A percentile compares a stretch with the other conserved stretches of the same genome.
Evolutionary conservation across 2,797 vertebrate genomes (phyloP).

Genomic region (Pipistrellus pygmaeus): DNA sequence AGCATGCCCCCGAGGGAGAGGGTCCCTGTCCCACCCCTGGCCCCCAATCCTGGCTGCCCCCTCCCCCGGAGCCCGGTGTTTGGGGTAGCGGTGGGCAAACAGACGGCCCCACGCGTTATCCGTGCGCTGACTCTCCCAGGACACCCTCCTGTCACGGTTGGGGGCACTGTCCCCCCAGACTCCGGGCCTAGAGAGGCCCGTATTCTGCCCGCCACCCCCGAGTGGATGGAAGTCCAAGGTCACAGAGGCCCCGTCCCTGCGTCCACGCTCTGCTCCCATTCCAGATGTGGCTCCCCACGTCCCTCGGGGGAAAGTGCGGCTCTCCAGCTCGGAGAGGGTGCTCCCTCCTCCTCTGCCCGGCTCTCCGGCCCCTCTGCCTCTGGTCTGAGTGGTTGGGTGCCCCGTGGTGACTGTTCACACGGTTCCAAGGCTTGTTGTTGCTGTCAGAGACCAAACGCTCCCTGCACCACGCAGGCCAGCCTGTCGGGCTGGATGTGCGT

Average conservation of each 20-base stretch:
- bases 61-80: background rate
- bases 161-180: background rate
- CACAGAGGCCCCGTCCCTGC: accelerated
- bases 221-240: background rate
- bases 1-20: background rate
- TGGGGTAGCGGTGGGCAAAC: too few relatives aligned
- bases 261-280: background rate
- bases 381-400: background rate
- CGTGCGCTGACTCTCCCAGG: background rate
- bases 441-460: background rate
- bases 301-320: background rate
- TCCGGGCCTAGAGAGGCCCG: background rate
- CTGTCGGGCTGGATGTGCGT: too few relatives aligned
- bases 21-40: background rate
- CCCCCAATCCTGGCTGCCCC: background rate
- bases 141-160: background rate
- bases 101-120: background rate
- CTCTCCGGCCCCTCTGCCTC: background rate
- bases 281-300: accelerated
- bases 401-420: background rate
- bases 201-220: background rate
- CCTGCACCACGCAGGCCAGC: too few relatives aligned
- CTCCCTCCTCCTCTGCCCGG: background rate
- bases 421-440: background rate
- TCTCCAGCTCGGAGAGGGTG: background rate